Base-by-base conservation (phyloP, 2,888 invertebrate genomes). In the Drosophila mayaguana region DNA sequence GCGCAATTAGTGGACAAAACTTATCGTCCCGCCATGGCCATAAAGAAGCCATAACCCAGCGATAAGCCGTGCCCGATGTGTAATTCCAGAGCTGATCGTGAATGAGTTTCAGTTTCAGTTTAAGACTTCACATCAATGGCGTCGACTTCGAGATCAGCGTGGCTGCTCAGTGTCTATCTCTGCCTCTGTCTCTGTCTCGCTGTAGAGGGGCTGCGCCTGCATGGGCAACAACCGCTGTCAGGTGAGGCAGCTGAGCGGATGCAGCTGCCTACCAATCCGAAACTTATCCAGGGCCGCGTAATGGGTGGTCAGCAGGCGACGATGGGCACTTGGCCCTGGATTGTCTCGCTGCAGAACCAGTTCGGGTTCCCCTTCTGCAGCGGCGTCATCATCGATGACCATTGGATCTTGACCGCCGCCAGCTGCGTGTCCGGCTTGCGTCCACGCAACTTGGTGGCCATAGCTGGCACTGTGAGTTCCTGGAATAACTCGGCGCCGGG, bases 401-500 rank as follows among this genome's bases (percentile, higher is more conserved):
- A 34, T 6, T 91, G 83, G 80, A 56, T 91, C 3, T n/a, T 90
- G 3, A 92, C 92, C 0, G 92, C 92, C 2, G 88, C 84, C 36
- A 92, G 90, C 59, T 92, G 92, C 51, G 73, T 91, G 3, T 54
- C 76, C 0, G 90, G 89, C 0, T 22, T 84, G 20, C 62, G 75
- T 20, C 42, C 88, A 7, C 69, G 50, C 1, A 68, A 69, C 9
- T 3, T 91, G 0, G 6, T 80, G 5, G 64, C 85, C 0, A 22
- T 89, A 2, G 77, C 83, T 0, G 92, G 92, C 32, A 89, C 90
- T 32, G 34, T 76, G 12, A 36, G 71, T 63, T 88, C 90, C 25
- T 82, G 78, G 75, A 63, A 65, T 3, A 28, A 53, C 0, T 66
- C 71, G 0, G 81, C 78, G 6, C 57, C 68, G 5, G 68, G 55